phyloP scores from a whole-genome alignment of 92 coral and sea anemone species.

The Palythoa grandiflora region DNA sequence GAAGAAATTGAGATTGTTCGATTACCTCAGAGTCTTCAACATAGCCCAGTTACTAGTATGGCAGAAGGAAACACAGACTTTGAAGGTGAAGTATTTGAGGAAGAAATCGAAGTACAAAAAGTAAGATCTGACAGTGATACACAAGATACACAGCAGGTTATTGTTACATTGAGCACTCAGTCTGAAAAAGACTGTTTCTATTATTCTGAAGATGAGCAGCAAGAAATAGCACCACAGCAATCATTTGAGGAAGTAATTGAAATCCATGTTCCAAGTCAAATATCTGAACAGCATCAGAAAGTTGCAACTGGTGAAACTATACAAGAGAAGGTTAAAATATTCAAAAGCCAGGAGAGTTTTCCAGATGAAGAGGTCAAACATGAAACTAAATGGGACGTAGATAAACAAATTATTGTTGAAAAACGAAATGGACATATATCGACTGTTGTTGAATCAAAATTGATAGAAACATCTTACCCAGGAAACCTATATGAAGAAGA shows the following conservation, averaged over 20 bases:
- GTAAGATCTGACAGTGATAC: constrained; percentile 21
- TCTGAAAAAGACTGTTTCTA: background rate
- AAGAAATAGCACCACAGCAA: constrained; percentile 5
- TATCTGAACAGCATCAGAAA: background rate
- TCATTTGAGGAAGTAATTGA: constrained; percentile 69
- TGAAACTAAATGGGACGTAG: constrained; percentile 1
- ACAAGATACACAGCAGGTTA: background rate
- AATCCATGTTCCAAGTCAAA: constrained; percentile 24
- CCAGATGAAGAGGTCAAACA: background rate
- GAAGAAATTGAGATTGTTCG: constrained; percentile 76
- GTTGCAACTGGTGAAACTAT: constrained; percentile 20
- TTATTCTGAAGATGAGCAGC: constrained; percentile 31
- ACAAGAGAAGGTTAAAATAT: constrained; percentile 41
- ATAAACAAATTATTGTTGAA: constrained; percentile 15
- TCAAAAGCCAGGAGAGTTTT: constrained; percentile 1
- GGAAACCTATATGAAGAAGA: constrained; percentile 30
- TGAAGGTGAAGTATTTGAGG: constrained; percentile 59
- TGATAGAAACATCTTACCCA: constrained; percentile 27
- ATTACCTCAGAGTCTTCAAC: background rate
- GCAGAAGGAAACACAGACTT: background rate
- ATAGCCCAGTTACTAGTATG: background rate
- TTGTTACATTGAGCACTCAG: background rate
- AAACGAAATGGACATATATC: constrained; percentile 35
- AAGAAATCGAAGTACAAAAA: constrained; percentile 71
- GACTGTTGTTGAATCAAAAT: background rate